These are phyloP conservation scores for Kryphioiulus occultus DNA, from an alignment of 2,888 invertebrate species.

Conservation along the genomic window DNA sequence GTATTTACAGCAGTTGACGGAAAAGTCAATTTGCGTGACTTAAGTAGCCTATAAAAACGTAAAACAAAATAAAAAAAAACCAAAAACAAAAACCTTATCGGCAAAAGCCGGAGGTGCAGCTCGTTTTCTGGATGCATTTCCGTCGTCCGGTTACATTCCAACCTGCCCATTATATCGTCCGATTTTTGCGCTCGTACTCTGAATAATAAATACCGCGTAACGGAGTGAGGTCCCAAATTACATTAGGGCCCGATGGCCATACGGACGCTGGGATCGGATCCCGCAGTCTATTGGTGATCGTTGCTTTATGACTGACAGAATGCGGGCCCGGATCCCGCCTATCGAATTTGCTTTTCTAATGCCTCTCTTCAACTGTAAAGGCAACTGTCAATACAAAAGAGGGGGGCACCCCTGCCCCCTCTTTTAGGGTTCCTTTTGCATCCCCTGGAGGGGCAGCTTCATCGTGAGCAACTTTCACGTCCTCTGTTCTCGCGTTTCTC, in stretches of 20 bases:
- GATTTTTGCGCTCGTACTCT: not conserved
- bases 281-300: not conserved
- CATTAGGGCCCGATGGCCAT: not conserved
- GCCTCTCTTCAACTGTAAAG: slow-evolving; percentile 49
- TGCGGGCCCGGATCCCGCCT: slow-evolving; percentile 29
- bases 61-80: not conserved
- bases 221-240: not conserved
- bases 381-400: slow-evolving; percentile 52
- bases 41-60: not conserved
- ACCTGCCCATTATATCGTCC: not conserved
- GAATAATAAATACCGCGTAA: slow-evolving; percentile 14
- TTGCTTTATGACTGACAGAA: slow-evolving; percentile 7
- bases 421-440: not conserved
- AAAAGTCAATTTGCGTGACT: no score
- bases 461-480: slow-evolving; percentile 45
- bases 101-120: not conserved
- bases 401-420: slow-evolving; percentile 27
- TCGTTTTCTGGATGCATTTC: not conserved
- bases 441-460: slow-evolving; percentile 37
- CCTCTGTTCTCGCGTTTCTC: slow-evolving; percentile 35
- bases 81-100: not conserved
- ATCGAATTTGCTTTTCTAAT: slow-evolving; percentile 49
- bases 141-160: not conserved
- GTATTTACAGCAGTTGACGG: no score
- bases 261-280: not conserved